Evolutionary conservation across 2,113 vertebrate species (phyloP), one percentile per base, ranked within the genome.

Genomic region (Channa maculata): DNA sequence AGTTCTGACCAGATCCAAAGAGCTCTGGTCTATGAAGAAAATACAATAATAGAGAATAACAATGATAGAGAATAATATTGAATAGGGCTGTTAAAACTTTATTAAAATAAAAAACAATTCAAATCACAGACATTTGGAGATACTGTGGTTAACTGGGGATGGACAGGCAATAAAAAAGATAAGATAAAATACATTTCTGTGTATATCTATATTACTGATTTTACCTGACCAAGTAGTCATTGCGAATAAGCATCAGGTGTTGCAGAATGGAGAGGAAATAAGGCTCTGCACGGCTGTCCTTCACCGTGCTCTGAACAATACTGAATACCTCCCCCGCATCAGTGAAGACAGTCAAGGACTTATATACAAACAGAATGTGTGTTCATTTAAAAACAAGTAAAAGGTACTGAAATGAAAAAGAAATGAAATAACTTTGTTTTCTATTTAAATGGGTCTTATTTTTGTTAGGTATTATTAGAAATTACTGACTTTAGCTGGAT

Each of bases 231-330:
- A 96, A 96, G 93, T 94, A 93, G 87, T 99, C 97, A 73, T 98
- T 98, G 83, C 97, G 92, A 92, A 99, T 95, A 44, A 99, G 93
- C 89, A 98, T 86, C 83, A 99, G 95, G 92, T 99, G 98, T 70
- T 99, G 98, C 77, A 99, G 95, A 90, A 99, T 96, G 74, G 98
- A 98, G 80, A 99, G 95, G 78, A 99, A 98, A 91, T 96, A 93
- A 75, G 91, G 90, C 88, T 98, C 97, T 4, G 97, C 95, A 4
- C 64, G 90, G 46, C 96, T 97, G 91, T 97, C 95, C 92, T 97
- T 98, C 86, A 99, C 96, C 85, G 93, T 93, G 85, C 92, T 96
- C 93, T 94, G 96, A 54, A 99, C 77, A 89, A 95, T 92, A 80
- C 94, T 96, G 92, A 96, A 99, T 82, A 98, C 96, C 86, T 99